Base-by-base conservation (phyloP, 2,797 vertebrate genomes). In the Astyanax mexicanus region DNA sequence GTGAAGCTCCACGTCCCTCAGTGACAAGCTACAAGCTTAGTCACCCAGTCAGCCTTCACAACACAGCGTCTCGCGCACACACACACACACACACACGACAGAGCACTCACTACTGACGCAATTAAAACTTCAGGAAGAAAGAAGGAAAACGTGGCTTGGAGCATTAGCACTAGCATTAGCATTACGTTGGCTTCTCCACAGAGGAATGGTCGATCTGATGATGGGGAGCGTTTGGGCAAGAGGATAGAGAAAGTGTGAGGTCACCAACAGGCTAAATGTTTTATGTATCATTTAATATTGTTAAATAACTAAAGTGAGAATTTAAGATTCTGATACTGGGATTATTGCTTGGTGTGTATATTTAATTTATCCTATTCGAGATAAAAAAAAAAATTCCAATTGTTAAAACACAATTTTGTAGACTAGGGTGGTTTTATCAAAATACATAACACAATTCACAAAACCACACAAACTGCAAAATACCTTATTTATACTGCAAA, bases 41-140 rank as follows among this genome's bases (percentile, higher is more conserved):
- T 75, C 74, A 74, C 74, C 35, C 51, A 4, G 73, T 57, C 77
- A 75, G 35, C 52, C 69, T 82, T 79, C 65, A 69, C 19, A 62
- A 67, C 67, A 49, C 55, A 38, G 7, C 42, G 45, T 19, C 49
- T 42, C 54, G 23, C 27, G 38, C 47, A 37, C 49, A 42, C 54
- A 23, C 27, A 38, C 47, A 37, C 19, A 38, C 60, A 35, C 27
- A 71, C 66, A 76, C 52, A 66, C 51, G 47, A 62, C 65, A 66
- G 58, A 15, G 60, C 11, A 3, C 69, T 65, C 57, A 52, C 69
- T 27, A 55, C n/a, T 51, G 12, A 38, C 19, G 65, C 32, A 69
- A 57, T 52, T 10, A 45, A 49, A 35, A 67, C 21, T 55, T 45
- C 57, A 44, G 2, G 27, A 3, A 38, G 29, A 51, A 19, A 8